Conservation (phyloP, 1,140 invertebrate species). For the Oscheius sp. region DNA sequence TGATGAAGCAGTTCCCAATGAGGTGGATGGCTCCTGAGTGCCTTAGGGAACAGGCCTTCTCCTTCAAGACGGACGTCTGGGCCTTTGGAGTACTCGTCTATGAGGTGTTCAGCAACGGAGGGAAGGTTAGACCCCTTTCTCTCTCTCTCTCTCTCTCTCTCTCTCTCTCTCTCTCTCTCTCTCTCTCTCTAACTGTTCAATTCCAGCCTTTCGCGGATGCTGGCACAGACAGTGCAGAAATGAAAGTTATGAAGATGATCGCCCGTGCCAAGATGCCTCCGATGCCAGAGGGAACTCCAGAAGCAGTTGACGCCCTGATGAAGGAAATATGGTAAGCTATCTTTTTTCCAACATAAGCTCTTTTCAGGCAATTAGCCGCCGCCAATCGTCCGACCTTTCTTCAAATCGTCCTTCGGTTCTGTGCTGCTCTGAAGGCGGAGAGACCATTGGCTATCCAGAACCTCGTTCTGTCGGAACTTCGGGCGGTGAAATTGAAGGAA, state of each 20-base stretch:
- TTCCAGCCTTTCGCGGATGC: constrained; percentile 5
- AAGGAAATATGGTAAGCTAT: constrained; percentile 39
- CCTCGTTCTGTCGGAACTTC: too few species aligned
- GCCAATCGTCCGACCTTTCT: too few species aligned
- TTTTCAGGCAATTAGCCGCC: too few species aligned
- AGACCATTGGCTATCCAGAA: too few species aligned
- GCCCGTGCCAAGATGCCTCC: constrained; percentile 9
- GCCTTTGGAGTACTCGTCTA: constrained; percentile 80
- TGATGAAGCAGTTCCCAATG: constrained; percentile 82
- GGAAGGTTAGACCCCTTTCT: too few species aligned
- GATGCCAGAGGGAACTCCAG: constrained; percentile 17
- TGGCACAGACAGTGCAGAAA: constrained; percentile 5
- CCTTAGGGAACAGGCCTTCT: constrained; percentile 72
- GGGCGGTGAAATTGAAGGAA: too few species aligned
- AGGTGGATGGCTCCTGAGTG: constrained; percentile 75
- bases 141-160: too few species aligned
- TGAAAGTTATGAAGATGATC: constrained; percentile 29
- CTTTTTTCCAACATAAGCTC: too few species aligned
- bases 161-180: too few species aligned
- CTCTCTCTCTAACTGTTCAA: too few species aligned
- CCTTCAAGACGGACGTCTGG: constrained; percentile 82
- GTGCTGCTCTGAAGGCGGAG: too few species aligned
- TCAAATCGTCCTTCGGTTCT: too few species aligned
- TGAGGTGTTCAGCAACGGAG: constrained; percentile 74
- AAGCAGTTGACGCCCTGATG: constrained; percentile 13